A percentile compares a stretch with the other conserved stretches of the same genome.
These are phyloP conservation scores for Cremastinae sp. DNA, from an alignment of 2,888 invertebrate species.

Conservation along the genomic window DNA sequence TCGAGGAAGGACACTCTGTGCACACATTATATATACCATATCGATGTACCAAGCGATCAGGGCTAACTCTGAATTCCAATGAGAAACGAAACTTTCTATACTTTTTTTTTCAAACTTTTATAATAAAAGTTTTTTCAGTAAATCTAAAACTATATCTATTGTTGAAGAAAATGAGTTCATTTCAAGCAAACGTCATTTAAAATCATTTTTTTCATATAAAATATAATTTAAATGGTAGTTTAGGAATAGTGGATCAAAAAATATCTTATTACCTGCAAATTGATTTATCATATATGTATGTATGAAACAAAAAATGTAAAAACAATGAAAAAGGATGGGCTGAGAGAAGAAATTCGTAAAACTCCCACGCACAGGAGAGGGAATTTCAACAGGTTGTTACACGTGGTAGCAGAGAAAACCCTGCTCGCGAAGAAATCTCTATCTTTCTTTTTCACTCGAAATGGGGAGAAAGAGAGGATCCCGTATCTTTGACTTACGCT, in stretches of 20 bases:
- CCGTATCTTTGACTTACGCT: slow-evolving; percentile 41
- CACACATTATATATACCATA: slow-evolving; percentile 74
- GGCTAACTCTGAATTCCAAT: slow-evolving; percentile 73
- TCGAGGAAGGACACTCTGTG: slow-evolving; percentile 62
- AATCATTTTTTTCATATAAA: slow-evolving; percentile 61
- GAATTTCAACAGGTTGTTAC: slow-evolving; percentile 19
- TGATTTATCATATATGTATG: no score
- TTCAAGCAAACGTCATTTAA: slow-evolving; percentile 65
- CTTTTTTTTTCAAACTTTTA: slow-evolving; percentile 25
- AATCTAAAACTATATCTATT: no score
- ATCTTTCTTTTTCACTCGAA: slow-evolving; percentile 7
- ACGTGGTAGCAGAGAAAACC: slow-evolving; percentile 33
- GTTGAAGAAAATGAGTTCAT: slow-evolving; percentile 68
- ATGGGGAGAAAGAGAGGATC: slow-evolving; percentile 14
- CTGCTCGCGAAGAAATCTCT: slow-evolving; percentile 27
- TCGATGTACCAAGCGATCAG: slow-evolving; percentile 75
- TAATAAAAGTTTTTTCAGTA: slow-evolving; percentile 6
- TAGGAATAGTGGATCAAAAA: no score
- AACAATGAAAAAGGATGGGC: background rate
- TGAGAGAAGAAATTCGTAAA: slow-evolving; percentile 36
- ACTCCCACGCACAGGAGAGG: slow-evolving; percentile 42
- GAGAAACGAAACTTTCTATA: slow-evolving; percentile 59
- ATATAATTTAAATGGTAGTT: background rate
- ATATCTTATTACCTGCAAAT: no score
- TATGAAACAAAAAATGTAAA: background rate